Evolutionary conservation across 2,797 vertebrate species (phyloP).

Genomic region (Phalloptychus januarius): DNA sequence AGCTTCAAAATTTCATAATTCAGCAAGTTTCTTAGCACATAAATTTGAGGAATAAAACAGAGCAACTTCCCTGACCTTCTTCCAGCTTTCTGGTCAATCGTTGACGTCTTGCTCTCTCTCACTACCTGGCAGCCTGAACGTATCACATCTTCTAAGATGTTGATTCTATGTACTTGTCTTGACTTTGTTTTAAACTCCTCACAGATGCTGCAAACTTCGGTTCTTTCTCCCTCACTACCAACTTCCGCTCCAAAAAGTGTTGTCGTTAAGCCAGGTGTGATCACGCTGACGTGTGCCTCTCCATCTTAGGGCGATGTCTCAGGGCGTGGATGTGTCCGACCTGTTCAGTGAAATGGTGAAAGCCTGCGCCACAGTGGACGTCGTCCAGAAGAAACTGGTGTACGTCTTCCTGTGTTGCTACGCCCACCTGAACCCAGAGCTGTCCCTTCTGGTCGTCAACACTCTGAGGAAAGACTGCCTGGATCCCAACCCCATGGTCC

Average conservation of each 20-base stretch:
- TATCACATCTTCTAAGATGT: background rate
- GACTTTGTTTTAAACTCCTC: background rate
- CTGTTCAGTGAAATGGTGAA: conserved; percentile 97
- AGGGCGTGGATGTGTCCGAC: conserved; percentile 89
- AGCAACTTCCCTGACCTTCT: background rate
- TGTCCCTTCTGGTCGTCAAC: conserved; percentile 93
- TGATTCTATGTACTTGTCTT: background rate
- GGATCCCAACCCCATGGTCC: conserved; percentile 93
- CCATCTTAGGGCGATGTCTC: conserved; percentile 87
- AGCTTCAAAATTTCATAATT: background rate
- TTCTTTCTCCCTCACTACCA: background rate
- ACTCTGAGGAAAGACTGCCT: conserved; percentile 93
- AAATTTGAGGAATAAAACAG: background rate
- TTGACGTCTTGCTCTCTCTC: background rate
- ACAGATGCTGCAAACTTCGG: background rate
- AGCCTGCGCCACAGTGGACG: conserved; percentile 90
- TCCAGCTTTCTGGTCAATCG: background rate
- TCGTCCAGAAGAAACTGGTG: conserved; percentile 95
- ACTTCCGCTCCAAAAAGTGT: background rate
- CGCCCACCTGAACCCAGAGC: conserved; percentile 88
- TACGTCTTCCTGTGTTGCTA: conserved; percentile 93
- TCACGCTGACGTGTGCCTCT: background rate
- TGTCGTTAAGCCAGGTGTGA: background rate
- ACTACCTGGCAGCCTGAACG: background rate
- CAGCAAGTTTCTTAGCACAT: background rate